Evolutionary conservation across 2,113 vertebrate genomes (phyloP), one percentile per base, ranked within the genome.

Genomic region (Panthera leo): DNA sequence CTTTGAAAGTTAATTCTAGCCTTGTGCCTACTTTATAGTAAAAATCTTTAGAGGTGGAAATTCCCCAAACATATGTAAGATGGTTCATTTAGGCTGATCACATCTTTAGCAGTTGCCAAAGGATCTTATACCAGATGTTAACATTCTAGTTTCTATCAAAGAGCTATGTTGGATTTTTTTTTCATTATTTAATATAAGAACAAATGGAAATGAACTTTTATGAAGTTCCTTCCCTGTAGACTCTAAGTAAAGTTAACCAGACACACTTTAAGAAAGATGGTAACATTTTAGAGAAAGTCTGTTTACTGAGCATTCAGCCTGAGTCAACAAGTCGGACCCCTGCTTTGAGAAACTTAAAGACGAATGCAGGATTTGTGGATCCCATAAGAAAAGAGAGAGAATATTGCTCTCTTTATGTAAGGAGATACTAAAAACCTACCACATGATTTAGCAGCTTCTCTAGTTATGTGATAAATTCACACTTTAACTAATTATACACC

Each of bases 1-100:
- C 91, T 95, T 95, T 39, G 31, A 45, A 90, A 94, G 85, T 96
- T 96, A 95, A 97, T 97, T 94, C 78, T 97, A 97, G 96, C 95
- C 95, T 98, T 97, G 87, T 42, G 16, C 83, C 39, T 70, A 92
- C 93, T 73, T 34, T 75, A 96, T 85, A 98, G 94, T 93, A 97
- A 96, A 91, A 95, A 97, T 97, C 89, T 98, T 96, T 88, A 93
- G 92, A 93, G 85, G 97, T 34, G 51, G 76, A 96, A 98, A 98
- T 98, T 98, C 94, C 92, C 93, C 68, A 94, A 95, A 85, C 95
- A 97, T 82, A 85, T 85, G 94, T 86, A 96, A 95, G 96, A 70
- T 68, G 82, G 80, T 98, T 97, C 29, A 87, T 97, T 98, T 90
- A 84, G 84, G 91, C 73, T 89, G 79, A 92, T 97, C 95, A 48